Conservation (phyloP, 2,113 vertebrate species). For the Indicator indicator region DNA sequence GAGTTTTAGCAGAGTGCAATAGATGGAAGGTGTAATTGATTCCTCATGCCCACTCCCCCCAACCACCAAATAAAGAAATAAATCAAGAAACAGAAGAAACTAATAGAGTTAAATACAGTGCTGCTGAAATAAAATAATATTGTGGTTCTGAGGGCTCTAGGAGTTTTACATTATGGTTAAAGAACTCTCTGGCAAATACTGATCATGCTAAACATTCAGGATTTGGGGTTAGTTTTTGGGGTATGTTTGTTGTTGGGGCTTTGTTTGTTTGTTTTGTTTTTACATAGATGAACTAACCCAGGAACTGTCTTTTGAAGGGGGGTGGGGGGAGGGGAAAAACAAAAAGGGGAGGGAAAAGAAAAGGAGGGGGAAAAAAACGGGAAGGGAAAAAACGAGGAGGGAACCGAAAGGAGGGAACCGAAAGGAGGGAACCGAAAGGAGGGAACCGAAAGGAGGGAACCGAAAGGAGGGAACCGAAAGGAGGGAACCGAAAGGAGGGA, state of each 20-base stretch:
- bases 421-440: no score
- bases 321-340: not conserved
- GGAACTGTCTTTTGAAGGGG: not conserved
- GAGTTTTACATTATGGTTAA: constrained; percentile 10
- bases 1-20: not conserved
- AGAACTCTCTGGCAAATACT: not conserved
- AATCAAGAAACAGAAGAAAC: constrained; percentile 60
- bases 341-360: no score
- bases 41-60: constrained; percentile 27
- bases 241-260: no score
- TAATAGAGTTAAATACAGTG: constrained; percentile 49
- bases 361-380: no score
- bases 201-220: not conserved
- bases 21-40: constrained; percentile 24
- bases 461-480: no score
- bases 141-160: constrained; percentile 63
- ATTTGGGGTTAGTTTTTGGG: no score
- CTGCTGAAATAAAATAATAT: constrained; percentile 65
- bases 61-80: not conserved
- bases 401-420: no score
- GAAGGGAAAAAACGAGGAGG: no score
- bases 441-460: no score
- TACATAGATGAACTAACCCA: not conserved
- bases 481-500: no score
- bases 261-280: not conserved